Conservation (phyloP, 2,797 vertebrate genomes). For the Octomys mimax region DNA sequence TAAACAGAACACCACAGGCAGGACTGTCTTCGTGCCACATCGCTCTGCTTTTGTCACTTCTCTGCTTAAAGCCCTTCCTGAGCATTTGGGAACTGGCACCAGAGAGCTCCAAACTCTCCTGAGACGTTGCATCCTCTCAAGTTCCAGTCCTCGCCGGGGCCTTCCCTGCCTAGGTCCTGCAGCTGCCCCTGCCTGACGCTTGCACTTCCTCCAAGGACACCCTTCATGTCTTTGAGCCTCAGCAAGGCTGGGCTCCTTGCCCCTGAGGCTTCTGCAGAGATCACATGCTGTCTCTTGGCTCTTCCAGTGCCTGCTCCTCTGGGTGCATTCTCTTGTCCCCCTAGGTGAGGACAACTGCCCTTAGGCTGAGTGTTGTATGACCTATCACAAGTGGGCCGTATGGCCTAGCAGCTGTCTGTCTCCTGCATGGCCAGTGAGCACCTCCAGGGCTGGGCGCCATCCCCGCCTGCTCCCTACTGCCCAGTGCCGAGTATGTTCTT, state of each 20-base stretch:
- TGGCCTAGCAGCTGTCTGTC: too few species aligned
- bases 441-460: neutral
- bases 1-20: neutral
- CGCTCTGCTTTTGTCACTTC: neutral
- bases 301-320: neutral
- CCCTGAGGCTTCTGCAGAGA: neutral
- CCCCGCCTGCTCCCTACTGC: neutral
- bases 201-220: neutral
- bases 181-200: neutral
- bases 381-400: neutral
- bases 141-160: neutral
- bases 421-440: neutral
- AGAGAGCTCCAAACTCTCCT: neutral
- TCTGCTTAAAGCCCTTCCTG: neutral
- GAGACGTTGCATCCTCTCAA: neutral
- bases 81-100: neutral
- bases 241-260: neutral
- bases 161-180: neutral
- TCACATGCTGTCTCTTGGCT: neutral
- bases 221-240: neutral
- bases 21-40: accelerated
- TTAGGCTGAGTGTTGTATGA: neutral
- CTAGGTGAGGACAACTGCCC: neutral
- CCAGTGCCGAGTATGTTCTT: neutral
- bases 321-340: neutral